Evolutionary conservation across 2,113 vertebrate genomes (phyloP), one percentile per base, ranked within the genome.

Genomic region (Papio anubis): DNA sequence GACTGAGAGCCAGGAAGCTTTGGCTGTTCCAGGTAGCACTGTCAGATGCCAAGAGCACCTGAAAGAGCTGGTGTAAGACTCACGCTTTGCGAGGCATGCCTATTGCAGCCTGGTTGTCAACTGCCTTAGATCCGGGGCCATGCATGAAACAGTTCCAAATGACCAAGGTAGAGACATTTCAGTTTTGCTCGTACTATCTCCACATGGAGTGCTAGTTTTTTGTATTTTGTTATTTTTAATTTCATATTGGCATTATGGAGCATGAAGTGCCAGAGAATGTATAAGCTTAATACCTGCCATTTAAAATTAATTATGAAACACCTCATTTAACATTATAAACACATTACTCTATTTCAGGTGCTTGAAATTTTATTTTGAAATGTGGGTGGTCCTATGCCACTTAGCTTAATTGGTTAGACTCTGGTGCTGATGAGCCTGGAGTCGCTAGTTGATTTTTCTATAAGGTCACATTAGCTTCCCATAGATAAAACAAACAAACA

Each of bases 301-400:
- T 97, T 92, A 92, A 96, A 97, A 96, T 95, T 94, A 90, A 96
- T 97, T 95, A 84, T 30, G 80, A 89, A 96, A 73, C 57, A 94
- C 89, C 75, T 93, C 87, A 89, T 93, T 97, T 97, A 96, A 48
- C 79, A 96, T 92, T 75, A 73, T 90, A 92, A 96, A 90, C 83
- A 92, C 0, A 0, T 93, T 87, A 86, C 55, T 90, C 61, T 59
- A 55, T 92, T 98, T 92, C 91, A 45, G 52, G 50, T 72, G 25
- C 80, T 89, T 97, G 89, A 92, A 95, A 92, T 96, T 93, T 57
- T 93, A 87, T 95, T 97, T 96, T 89, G 86, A 88, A 97, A 93
- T 83, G 55, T 96, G 80, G 83, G 75, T 94, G 79, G 30, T 95
- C 92, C 86, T 93, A 8, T 52, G 43, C 85, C 75, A 90, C 35